A percentile compares a stretch with the other conserved stretches of the same genome.
phyloP scores from a whole-genome alignment of 2,888 invertebrate species.

The Phortica okadai region DNA sequence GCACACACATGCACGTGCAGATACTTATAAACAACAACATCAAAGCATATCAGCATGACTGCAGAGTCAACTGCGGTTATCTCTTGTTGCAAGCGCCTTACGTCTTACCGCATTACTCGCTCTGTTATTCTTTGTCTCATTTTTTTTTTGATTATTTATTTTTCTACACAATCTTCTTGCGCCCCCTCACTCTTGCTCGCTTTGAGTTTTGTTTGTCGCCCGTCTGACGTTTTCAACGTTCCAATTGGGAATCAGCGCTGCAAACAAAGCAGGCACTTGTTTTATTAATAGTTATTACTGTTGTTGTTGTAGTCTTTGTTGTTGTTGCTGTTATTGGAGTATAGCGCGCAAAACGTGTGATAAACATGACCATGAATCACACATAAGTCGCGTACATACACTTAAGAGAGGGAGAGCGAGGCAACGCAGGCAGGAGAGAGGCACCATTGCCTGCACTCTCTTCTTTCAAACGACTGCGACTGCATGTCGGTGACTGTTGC shows the following conservation, averaged over 20 bases:
- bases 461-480: too few species aligned
- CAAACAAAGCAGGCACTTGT: constrained; percentile 24
- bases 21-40: constrained; percentile 17
- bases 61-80: constrained; percentile 13
- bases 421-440: background rate
- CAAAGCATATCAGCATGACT: background rate
- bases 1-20: constrained; percentile 5
- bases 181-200: background rate
- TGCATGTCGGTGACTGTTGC: background rate
- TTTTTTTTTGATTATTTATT: too few species aligned
- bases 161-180: background rate
- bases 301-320: background rate
- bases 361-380: constrained; percentile 70
- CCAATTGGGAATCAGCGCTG: constrained; percentile 16
- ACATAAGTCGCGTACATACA: constrained; percentile 44
- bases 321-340: constrained; percentile 43
- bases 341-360: constrained; percentile 63
- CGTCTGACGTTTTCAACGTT: background rate
- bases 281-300: constrained; percentile 50
- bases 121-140: too few species aligned
- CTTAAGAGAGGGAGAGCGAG: background rate
- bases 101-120: too few species aligned
- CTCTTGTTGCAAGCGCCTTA: background rate
- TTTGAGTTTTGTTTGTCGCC: background rate
- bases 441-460: background rate